Evolutionary conservation across 1,140 invertebrate species (phyloP).

Genomic region (Pogonus chalceus): DNA sequence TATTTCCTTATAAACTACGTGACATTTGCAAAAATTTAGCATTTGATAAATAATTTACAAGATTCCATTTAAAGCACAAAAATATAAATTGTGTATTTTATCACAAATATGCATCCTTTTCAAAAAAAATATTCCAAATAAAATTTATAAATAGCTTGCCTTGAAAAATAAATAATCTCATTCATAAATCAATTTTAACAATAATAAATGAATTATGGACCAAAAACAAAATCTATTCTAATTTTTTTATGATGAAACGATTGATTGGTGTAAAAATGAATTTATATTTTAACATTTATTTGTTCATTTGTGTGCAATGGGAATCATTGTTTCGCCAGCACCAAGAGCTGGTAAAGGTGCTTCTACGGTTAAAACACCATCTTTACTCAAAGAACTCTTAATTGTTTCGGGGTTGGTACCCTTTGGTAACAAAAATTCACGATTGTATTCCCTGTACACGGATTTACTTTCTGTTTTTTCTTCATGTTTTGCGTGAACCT

Average conservation of each 20-base stretch:
- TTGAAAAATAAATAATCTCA: constrained; percentile 4
- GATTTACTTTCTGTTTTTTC: constrained; percentile 90
- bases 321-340: constrained; percentile 63
- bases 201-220: not conserved
- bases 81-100: too few relatives aligned
- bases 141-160: not conserved
- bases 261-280: not conserved
- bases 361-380: constrained; percentile 87
- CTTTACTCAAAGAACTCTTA: constrained; percentile 81
- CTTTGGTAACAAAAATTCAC: constrained; percentile 88
- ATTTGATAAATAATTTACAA: too few relatives aligned
- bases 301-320: constrained; percentile 56
- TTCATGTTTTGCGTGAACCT: constrained; percentile 95
- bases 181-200: constrained; percentile 1
- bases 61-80: too few relatives aligned
- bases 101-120: too few relatives aligned
- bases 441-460: constrained; percentile 91
- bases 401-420: constrained; percentile 88
- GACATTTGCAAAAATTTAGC: too few relatives aligned
- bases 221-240: not conserved
- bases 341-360: constrained; percentile 71
- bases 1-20: constrained; percentile 1
- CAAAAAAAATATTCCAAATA: too few relatives aligned
- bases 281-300: not conserved
- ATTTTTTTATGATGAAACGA: constrained; percentile 9